A percentile compares a stretch with the other conserved stretches of the same genome.
These are phyloP conservation scores for Ceyx melanurus DNA, from an alignment of 2,113 vertebrate genomes.

Conservation along the genomic window DNA sequence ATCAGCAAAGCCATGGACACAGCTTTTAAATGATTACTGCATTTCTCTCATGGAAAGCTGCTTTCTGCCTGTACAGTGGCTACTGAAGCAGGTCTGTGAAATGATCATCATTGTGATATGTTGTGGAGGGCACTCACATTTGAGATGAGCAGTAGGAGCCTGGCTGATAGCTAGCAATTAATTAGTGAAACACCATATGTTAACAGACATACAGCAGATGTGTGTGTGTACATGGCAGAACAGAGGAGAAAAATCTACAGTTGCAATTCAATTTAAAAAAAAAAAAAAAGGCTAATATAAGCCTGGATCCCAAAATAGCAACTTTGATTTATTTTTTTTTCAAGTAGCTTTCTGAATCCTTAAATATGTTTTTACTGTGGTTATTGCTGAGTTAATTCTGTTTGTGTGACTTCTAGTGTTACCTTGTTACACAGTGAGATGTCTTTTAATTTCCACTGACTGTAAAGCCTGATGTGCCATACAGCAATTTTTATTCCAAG, in stretches of 20 bases:
- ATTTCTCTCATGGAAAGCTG: background rate
- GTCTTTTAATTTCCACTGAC: background rate
- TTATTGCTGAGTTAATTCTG: background rate
- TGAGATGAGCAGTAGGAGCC: conserved; percentile 46
- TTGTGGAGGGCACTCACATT: conserved; percentile 22
- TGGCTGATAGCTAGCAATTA: conserved; percentile 59
- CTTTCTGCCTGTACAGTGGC: background rate
- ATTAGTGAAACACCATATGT: conserved; percentile 68
- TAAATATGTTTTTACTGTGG: background rate
- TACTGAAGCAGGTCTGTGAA: background rate
- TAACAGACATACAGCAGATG: conserved; percentile 60
- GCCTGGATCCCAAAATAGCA: background rate
- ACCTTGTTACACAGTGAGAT: background rate
- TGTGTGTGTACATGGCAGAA: background rate
- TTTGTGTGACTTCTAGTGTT: background rate
- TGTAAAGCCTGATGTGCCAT: background rate
- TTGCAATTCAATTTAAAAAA: conserved; percentile 30
- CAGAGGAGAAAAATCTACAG: conserved; percentile 11
- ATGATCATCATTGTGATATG: background rate
- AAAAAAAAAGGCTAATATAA: conserved; percentile 23
- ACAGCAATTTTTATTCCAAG: background rate
- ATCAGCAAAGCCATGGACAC: background rate
- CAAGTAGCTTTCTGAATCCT: background rate
- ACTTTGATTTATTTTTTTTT: background rate
- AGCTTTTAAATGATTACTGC: background rate